Evolutionary conservation across 1,140 invertebrate genomes (phyloP).

Genomic region (Magallana gigas): DNA sequence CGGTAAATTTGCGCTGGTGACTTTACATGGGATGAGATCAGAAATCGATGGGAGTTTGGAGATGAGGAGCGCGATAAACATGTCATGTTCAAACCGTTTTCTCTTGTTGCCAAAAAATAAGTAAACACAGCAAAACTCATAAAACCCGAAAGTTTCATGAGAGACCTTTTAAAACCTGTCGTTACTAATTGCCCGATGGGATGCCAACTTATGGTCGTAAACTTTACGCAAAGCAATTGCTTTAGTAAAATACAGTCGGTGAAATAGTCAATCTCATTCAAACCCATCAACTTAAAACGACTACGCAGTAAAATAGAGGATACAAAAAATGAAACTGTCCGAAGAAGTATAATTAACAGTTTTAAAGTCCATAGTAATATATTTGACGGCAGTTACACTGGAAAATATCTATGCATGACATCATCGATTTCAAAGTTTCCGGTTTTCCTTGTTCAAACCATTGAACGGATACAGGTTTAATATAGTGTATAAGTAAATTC

Average conservation of each 20-base stretch:
- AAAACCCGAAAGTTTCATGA: conserved; percentile 2
- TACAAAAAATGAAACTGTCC: background rate
- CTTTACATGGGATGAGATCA: conserved; percentile 31
- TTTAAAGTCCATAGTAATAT: background rate
- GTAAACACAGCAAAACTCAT: conserved; percentile 1
- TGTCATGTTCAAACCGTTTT: conserved; percentile 15
- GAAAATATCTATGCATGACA: no score
- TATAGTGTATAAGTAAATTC: no score
- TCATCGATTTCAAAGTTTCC: no score
- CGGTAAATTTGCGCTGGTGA: conserved; percentile 18
- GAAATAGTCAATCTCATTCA: background rate
- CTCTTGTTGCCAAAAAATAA: conserved; percentile 7
- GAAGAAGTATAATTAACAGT: background rate
- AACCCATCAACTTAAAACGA: background rate
- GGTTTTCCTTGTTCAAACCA: no score
- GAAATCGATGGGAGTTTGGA: conserved; percentile 20
- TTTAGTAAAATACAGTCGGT: background rate
- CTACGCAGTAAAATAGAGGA: background rate
- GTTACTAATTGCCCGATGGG: conserved; percentile 1
- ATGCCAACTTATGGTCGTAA: conserved; percentile 7
- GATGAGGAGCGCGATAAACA: conserved; percentile 10
- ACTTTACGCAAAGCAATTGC: background rate
- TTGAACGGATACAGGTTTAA: no score
- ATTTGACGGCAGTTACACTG: no score
- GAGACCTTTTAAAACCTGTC: conserved; percentile 12